These are phyloP conservation scores for Ceuthmochares aereus DNA, from an alignment of 2,113 vertebrate species.

Conservation along the genomic window DNA sequence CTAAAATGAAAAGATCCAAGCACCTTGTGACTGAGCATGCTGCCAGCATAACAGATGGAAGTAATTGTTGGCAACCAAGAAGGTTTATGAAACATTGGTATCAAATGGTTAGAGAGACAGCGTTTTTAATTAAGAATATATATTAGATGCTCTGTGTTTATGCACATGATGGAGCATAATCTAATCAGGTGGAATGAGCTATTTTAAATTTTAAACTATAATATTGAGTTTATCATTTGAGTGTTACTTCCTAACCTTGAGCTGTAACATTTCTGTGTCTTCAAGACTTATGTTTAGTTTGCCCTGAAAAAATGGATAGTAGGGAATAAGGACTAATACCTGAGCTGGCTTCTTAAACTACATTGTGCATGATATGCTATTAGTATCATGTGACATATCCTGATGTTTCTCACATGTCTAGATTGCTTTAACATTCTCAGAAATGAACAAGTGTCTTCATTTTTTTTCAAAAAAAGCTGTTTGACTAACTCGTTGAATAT, in stretches of 20 bases:
- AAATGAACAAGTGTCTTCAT: background rate
- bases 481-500: background rate
- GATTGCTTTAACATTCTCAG: background rate
- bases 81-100: background rate
- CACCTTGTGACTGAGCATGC: background rate
- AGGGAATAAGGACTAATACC: background rate
- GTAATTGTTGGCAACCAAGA: background rate
- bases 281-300: background rate
- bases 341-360: background rate
- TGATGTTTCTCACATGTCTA: background rate
- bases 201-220: background rate
- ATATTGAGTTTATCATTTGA: background rate
- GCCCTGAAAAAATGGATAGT: background rate
- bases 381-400: background rate
- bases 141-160: background rate
- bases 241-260: background rate
- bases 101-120: background rate
- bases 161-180: background rate
- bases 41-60: constrained; percentile 51
- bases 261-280: background rate
- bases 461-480: background rate
- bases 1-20: background rate
- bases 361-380: background rate
- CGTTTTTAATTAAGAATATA: background rate
- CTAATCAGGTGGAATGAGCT: background rate